Percentiles rank a stretch among this genome's conserved stretches.
phyloP scores from a whole-genome alignment of 2,888 invertebrate species.

The Apamea crenata region DNA sequence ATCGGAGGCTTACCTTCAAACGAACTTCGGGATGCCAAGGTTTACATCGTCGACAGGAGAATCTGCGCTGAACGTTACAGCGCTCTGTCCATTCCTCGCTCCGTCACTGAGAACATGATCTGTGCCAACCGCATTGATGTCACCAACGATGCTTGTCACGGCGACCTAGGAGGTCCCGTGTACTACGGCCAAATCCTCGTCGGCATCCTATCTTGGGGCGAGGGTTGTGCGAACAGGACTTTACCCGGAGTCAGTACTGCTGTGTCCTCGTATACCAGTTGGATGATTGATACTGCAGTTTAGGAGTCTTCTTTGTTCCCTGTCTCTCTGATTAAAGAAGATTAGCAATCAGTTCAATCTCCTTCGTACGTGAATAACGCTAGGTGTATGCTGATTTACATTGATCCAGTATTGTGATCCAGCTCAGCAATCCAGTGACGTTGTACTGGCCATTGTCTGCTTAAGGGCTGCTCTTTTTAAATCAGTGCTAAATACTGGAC shows the following conservation, averaged over 20 bases:
- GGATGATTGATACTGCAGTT: slow-evolving; percentile 70
- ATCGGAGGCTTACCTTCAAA: slow-evolving; percentile 43
- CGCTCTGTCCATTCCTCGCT: slow-evolving; percentile 25
- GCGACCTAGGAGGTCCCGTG: slow-evolving; percentile 88
- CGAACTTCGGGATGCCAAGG: slow-evolving; percentile 20
- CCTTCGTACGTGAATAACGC: neutral
- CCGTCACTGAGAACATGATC: slow-evolving; percentile 78
- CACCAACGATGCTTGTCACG: slow-evolving; percentile 78
- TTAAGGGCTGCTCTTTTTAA: neutral
- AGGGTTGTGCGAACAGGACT: slow-evolving; percentile 80
- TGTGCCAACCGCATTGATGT: slow-evolving; percentile 75
- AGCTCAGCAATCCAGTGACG: neutral
- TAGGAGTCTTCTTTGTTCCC: slow-evolving; percentile 23
- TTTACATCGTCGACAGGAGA: slow-evolving; percentile 29
- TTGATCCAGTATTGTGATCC: neutral
- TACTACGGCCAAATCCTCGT: slow-evolving; percentile 79
- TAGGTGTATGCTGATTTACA: neutral
- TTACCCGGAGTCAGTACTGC: slow-evolving; percentile 87
- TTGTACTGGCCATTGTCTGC: neutral
- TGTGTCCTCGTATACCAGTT: slow-evolving; percentile 75
- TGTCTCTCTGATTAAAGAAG: neutral
- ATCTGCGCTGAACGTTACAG: slow-evolving; percentile 42
- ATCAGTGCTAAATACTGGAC: neutral
- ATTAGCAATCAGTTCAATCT: neutral
- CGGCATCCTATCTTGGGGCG: slow-evolving; percentile 87